Percentiles rank a stretch among this genome's conserved stretches.
These are phyloP conservation scores for Pangasius sanitwongsei DNA, from an alignment of 2,797 vertebrate genomes.

Conservation along the genomic window DNA sequence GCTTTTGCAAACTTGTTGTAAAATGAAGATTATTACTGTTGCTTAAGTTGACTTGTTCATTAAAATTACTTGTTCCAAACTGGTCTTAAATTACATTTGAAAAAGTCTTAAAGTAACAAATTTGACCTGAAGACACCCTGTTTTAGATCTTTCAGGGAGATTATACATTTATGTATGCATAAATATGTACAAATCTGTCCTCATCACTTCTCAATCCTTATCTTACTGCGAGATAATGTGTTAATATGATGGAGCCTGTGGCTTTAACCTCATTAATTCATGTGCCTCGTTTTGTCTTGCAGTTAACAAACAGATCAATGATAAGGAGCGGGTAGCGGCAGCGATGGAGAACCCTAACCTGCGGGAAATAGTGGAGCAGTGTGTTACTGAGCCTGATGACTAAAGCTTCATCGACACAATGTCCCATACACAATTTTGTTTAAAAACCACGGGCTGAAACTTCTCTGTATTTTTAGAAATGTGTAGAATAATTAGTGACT, in stretches of 20 bases:
- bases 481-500: neutral
- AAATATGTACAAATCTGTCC: neutral
- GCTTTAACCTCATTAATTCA: neutral
- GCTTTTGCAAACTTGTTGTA: neutral
- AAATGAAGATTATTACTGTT: neutral
- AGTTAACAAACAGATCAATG: constrained; percentile 99
- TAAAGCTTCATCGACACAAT: constrained; percentile 54
- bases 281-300: constrained; percentile 47
- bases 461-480: neutral
- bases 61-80: neutral
- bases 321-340: constrained; percentile 94
- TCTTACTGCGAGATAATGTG: neutral
- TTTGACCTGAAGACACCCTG: neutral
- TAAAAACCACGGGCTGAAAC: neutral
- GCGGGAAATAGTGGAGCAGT: constrained; percentile 94
- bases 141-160: neutral
- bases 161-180: neutral
- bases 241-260: neutral
- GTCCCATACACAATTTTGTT: neutral
- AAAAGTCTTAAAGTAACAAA: neutral
- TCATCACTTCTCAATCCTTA: neutral
- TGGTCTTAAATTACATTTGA: neutral
- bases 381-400: constrained; percentile 87
- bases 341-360: constrained; percentile 97
- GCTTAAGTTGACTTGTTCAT: neutral